phyloP scores from a whole-genome alignment of 2,888 invertebrate genomes.

The Resseliella maxima region DNA sequence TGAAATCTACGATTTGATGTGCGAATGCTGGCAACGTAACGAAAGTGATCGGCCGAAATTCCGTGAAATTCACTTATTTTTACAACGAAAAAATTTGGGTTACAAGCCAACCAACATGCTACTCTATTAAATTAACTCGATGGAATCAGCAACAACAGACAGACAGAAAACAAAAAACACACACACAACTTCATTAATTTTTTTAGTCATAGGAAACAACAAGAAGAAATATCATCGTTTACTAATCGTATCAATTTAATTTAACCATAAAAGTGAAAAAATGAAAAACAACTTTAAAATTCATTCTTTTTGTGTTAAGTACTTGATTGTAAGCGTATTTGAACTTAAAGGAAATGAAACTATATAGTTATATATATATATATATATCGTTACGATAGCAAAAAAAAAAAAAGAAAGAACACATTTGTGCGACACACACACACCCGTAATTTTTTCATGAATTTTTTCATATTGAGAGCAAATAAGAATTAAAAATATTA shows the following conservation, averaged over 20 bases:
- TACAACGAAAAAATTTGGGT: constrained; percentile 80
- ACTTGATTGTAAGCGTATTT: background rate
- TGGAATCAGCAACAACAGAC: background rate
- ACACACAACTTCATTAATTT: background rate
- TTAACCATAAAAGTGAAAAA: background rate
- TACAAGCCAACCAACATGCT: constrained; percentile 64
- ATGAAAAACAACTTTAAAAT: background rate
- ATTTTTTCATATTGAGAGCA: background rate
- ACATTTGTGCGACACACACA: background rate
- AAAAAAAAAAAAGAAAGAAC: too few species aligned
- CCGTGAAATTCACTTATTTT: constrained; percentile 85
- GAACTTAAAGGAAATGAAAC: background rate
- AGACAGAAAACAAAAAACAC: background rate
- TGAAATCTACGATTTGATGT: constrained; percentile 87
- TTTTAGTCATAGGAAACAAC: background rate
- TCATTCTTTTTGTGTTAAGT: constrained; percentile 10
- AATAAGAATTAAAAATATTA: background rate
- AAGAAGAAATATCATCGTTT: constrained; percentile 43
- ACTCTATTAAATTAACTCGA: constrained; percentile 9
- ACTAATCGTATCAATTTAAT: constrained; percentile 38
- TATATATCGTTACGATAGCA: constrained; percentile 26
- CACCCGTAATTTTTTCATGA: constrained; percentile 11
- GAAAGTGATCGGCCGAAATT: constrained; percentile 82
- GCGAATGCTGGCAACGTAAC: constrained; percentile 87
- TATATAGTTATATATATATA: background rate